Evolutionary conservation across 2,797 vertebrate species (phyloP).

Genomic region (Tragelaphus oryx): DNA sequence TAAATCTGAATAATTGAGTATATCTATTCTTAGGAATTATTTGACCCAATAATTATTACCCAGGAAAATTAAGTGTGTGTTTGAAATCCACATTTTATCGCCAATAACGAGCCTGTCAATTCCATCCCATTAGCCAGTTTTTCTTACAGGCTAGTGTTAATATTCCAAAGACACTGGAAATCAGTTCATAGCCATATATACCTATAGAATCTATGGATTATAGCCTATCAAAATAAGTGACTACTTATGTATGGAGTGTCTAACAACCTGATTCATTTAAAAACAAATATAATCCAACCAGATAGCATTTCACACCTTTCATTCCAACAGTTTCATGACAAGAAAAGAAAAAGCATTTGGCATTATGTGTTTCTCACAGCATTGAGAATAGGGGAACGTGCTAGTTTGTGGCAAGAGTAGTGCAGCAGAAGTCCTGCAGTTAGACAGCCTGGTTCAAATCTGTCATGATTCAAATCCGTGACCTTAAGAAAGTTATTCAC

Average conservation of each 20-base stretch:
- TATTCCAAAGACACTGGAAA: neutral
- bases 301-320: neutral
- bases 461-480: neutral
- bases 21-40: conserved; percentile 73
- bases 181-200: neutral
- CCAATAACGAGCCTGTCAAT: conserved; percentile 48
- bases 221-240: neutral
- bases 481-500: neutral
- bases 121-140: conserved; percentile 4
- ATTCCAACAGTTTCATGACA: neutral
- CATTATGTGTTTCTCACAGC: neutral
- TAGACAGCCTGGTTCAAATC: neutral
- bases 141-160: neutral
- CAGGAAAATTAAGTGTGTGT: conserved; percentile 58
- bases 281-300: neutral
- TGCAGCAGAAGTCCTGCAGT: neutral
- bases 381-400: no score
- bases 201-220: neutral
- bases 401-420: neutral
- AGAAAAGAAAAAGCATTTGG: neutral
- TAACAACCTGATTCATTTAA: neutral
- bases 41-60: conserved; percentile 72
- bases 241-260: neutral
- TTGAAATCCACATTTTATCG: conserved; percentile 55
- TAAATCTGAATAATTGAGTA: conserved; percentile 72